These are phyloP conservation scores for Tetragonula carbonaria DNA, from an alignment of 2,888 invertebrate genomes.

Conservation along the genomic window DNA sequence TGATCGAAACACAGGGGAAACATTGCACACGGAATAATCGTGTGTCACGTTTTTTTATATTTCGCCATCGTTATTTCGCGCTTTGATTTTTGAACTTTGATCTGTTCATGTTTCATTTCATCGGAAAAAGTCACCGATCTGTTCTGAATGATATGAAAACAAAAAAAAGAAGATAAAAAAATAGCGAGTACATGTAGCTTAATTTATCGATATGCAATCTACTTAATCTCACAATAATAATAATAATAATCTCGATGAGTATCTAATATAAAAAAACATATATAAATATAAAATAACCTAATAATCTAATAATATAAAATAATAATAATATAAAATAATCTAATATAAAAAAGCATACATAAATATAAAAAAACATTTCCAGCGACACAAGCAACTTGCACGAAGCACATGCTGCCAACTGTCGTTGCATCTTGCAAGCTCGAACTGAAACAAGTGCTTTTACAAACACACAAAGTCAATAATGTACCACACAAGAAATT, in stretches of 20 bases:
- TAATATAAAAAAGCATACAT: no score
- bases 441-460: background rate
- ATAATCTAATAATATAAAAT: no score
- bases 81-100: background rate
- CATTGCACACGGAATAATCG: background rate
- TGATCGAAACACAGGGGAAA: conserved; percentile 8
- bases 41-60: background rate
- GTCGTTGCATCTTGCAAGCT: conserved; percentile 28
- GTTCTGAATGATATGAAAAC: background rate
- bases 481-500: background rate
- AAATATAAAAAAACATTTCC: background rate
- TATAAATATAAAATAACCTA: no score
- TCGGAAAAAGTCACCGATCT: no score
- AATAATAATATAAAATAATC: no score
- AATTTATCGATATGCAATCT: no score
- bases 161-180: background rate
- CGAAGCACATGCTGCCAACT: conserved; percentile 57
- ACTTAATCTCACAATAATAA: background rate
- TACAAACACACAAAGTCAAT: background rate
- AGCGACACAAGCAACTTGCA: background rate
- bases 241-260: background rate
- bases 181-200: background rate
- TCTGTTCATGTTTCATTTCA: no score
- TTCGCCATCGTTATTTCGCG: background rate
- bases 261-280: background rate